Base-by-base conservation (phyloP, 2,888 invertebrate species). In the Hofmannophila pseudospretella region DNA sequence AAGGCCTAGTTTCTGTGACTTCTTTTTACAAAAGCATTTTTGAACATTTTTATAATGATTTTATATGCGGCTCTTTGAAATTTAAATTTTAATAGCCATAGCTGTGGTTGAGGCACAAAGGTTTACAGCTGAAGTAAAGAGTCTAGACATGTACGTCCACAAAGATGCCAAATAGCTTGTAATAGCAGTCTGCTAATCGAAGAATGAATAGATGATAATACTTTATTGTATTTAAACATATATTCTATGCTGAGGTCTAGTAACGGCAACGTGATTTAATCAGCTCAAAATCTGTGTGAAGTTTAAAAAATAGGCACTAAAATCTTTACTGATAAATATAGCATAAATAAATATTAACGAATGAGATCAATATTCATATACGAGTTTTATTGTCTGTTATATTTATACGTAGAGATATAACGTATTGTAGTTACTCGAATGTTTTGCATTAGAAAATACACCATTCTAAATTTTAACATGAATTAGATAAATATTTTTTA, bases 131-230 rank as follows among this genome's bases (percentile, higher is more conserved):
- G 67, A 64, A 10, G 2, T 11, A 33, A 25, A 8, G 23, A 33
- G 14, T 68, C 63, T n/a, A n/a, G 69, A 79, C 68, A 60, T 67
- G 63, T 67, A 74, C 85, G 85, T 86, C 85, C 85, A 73, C 65
- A 49, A 74, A 75, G 84, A 76, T 86, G 85, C 85, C 85, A 86
- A 86, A 86, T 86, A 85, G 80, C 71, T 75, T 74, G 61, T 79
- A 77, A 67, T 68, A 60, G 65, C 47, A 54, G 56, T 67, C 67
- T 57, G 69, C 62, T 67, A 56, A 56, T 52, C 53, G 56, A 52
- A 49, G 55, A 19, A 49, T 49, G 47, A 54, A 54, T 54, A 55
- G 62, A 55, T 53, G 44, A 49, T 54, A 36, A n/a, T 23, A 43
- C 43, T 49, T 55, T 55, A 59, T 51, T 49, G 56, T 65, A 63